A percentile compares a stretch with the other conserved stretches of the same genome.
Conservation (phyloP, 2,888 invertebrate species). For the Drosophila austrosaltans region DNA sequence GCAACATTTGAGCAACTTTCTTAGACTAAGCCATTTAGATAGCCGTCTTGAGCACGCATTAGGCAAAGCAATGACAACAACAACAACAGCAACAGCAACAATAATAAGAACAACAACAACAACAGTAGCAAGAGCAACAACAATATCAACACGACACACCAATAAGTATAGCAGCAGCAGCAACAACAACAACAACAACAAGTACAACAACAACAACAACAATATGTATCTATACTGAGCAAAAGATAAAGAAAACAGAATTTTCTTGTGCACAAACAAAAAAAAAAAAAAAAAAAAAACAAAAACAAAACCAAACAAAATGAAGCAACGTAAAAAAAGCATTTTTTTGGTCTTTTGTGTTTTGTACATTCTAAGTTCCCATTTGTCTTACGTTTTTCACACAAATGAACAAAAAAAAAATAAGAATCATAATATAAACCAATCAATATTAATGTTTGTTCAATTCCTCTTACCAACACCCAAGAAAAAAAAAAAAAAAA, state of each 20-base stretch:
- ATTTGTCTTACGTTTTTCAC: slow-evolving; percentile 57
- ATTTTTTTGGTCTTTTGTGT: slow-evolving; percentile 40
- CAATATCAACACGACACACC: slow-evolving; percentile 28
- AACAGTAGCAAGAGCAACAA: slow-evolving; percentile 27
- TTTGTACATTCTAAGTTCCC: slow-evolving; percentile 47
- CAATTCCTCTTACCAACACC: slow-evolving; percentile 47
- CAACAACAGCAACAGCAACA: slow-evolving; percentile 49
- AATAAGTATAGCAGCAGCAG: slow-evolving; percentile 28
- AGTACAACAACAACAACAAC: slow-evolving; percentile 7
- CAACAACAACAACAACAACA: slow-evolving; percentile 27
- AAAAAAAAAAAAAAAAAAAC: neutral
- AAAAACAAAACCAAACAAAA: neutral
- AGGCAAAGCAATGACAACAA: slow-evolving; percentile 73
- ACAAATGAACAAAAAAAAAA: slow-evolving; percentile 50
- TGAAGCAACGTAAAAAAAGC: slow-evolving; percentile 13
- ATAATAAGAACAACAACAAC: slow-evolving; percentile 28
- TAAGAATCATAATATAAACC: slow-evolving; percentile 46
- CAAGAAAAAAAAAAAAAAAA: slow-evolving; percentile 38
- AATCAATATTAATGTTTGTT: slow-evolving; percentile 51
- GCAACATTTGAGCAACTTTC: slow-evolving; percentile 74
- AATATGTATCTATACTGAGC: neutral
- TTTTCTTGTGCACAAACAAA: neutral
- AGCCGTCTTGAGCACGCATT: slow-evolving; percentile 66
- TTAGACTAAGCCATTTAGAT: slow-evolving; percentile 64
- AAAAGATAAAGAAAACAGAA: neutral